Base-by-base conservation (phyloP, 2,797 vertebrate species). In the Cyprinella venusta region DNA sequence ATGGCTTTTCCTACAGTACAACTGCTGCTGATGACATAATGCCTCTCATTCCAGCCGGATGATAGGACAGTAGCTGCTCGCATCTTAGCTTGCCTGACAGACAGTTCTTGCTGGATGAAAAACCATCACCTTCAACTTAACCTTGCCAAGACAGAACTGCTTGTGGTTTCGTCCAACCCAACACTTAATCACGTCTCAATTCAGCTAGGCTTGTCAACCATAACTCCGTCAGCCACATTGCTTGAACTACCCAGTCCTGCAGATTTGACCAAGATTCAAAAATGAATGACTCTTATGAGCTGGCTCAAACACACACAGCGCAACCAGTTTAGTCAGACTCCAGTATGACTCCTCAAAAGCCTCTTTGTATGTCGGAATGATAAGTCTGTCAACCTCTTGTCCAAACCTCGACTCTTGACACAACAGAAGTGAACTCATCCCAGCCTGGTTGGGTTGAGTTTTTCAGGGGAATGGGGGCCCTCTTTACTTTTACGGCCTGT, bases 401-500 rank as follows among this genome's bases (percentile, higher is more conserved):
- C 45, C 50, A 52, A 56, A 30, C 18, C 64, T 67, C n/a, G 33
- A 70, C 52, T 64, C 56, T 69, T 72, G 80, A 85, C 67, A 65
- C 13, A 71, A 6, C n/a, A 79, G 50, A 69, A 59, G 42, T 24
- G 56, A 81, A 78, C 82, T 84, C 82, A 79, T 74, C 82, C 45
- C 59, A 79, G 45, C 64, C 38, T 24, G 36, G 45, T 19, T 70
- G 59, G 19, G 45, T 76, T 70, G 54, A 18, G 26, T 40, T 86
- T 77, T 76, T 80, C 7, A 5, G 15, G 40, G 36, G 54, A 38
- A 42, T 45, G 1, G 48, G 48, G 78, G 70, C 78, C 36, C 85
- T 40, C 59, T 81, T 38, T 61, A 85, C 64, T 90, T 94, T 93
- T 91, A 94, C 79, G 86, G 92, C 79, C 87, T 92, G 92, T 91